A percentile compares a stretch with the other conserved stretches of the same genome.
These are phyloP conservation scores for Lagenorhynchus albirostris DNA, from an alignment of 2,113 vertebrate species.

Conservation along the genomic window DNA sequence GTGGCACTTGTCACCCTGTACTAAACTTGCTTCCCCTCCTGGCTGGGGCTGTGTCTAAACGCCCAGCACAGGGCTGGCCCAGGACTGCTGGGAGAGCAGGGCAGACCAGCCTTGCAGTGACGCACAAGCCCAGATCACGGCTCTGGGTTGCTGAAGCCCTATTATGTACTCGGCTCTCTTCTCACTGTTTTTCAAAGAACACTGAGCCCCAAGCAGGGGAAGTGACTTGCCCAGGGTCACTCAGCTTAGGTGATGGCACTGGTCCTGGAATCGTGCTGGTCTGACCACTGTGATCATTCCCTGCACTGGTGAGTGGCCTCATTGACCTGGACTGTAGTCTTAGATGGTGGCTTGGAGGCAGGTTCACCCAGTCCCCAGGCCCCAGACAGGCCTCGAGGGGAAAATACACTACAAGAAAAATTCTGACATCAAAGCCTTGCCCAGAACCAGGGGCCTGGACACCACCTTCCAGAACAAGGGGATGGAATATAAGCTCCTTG, in stretches of 20 bases:
- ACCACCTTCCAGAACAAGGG: background rate
- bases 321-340: background rate
- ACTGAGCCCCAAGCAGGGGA: background rate
- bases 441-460: background rate
- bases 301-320: rapidly evolving
- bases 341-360: background rate
- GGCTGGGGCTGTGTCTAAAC: background rate
- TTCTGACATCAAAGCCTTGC: background rate
- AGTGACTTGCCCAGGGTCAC: background rate
- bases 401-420: background rate
- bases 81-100: background rate
- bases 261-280: background rate
- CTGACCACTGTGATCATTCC: background rate
- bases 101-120: rapidly evolving
- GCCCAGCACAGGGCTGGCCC: too few species aligned
- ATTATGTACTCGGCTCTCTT: background rate
- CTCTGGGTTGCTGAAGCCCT: background rate
- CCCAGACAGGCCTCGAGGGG: background rate
- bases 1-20: background rate
- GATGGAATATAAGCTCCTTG: background rate
- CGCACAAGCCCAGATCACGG: rapidly evolving
- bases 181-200: background rate
- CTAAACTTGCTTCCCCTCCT: background rate
- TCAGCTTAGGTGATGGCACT: background rate
- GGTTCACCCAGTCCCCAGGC: background rate